Evolutionary conservation across 2,888 invertebrate genomes (phyloP), one percentile per base, ranked within the genome.

Genomic region (Diarsia rubi): DNA sequence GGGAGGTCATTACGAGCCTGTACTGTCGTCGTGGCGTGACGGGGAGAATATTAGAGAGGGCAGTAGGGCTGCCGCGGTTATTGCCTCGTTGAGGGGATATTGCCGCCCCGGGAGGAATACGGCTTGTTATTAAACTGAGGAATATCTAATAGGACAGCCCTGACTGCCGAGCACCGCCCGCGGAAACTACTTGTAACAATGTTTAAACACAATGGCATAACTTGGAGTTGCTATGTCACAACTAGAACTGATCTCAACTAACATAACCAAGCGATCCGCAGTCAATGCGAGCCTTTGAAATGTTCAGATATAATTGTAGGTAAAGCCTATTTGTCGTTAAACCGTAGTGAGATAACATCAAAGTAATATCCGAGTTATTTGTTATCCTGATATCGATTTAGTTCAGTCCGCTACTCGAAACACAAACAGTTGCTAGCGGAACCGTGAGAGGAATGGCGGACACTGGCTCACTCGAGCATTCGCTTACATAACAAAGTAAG

Each of bases 1-100:
- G 82, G 73, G 85, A 67, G 70, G 78, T 82, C 68, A 70, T 81
- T 67, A 82, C 44, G 62, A 68, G 69, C n/a, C 59, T 62, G 59
- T 76, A 47, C 19, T 4, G 57, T 16, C 57, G 27, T 14, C 57
- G 57, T 19, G 57, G 68, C 44, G 54, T 21, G 52, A 47, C 75
- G 47, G 19, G 42, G n/a, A 21, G 60, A 66, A 63, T 66, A 69
- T 66, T 65, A 27, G 31, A 62, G 60, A 45, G 65, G 57, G 21
- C 52, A 60, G 54, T 60, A 60, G 59, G 57, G 59, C 49, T 57
- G 59, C 27, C 75, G 69, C 49, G 37, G 63, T n/a, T 47, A 60
- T 67, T 49, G 54, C 47, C n/a, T 45, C 63, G 27, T 68, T 69
- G 24, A 64, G 52, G 70, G 9, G 44, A 70, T 78, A 49, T 27